These are phyloP conservation scores for Syrmaticus mikado DNA, from an alignment of 2,113 vertebrate genomes.

Conservation along the genomic window DNA sequence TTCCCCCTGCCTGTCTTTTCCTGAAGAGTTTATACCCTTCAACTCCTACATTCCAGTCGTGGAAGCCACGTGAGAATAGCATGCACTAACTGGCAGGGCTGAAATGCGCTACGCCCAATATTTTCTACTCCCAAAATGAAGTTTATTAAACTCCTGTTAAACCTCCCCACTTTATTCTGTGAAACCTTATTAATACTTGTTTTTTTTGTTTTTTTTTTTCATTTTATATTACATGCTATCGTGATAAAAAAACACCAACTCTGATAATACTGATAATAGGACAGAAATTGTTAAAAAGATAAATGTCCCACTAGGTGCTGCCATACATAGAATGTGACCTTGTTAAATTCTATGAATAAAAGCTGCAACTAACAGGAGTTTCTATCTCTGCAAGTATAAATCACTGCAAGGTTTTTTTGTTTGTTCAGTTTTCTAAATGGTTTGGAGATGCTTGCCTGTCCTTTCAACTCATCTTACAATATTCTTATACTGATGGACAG, in stretches of 20 bases:
- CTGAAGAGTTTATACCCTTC: too few species aligned
- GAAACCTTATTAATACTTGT: neutral
- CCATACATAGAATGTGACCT: neutral
- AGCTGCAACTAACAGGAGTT: neutral
- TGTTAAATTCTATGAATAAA: neutral
- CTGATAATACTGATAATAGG: neutral
- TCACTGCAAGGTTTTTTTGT: neutral
- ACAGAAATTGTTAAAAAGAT: neutral
- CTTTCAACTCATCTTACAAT: neutral
- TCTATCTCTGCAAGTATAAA: neutral
- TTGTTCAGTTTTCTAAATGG: neutral
- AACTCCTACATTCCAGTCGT: too few species aligned
- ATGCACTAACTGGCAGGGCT: neutral
- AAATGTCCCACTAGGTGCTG: neutral
- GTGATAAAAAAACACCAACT: neutral
- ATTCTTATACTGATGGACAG: neutral
- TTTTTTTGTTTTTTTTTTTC: neutral
- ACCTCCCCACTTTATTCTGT: neutral
- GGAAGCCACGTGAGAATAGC: neutral
- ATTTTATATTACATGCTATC: neutral
- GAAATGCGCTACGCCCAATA: neutral
- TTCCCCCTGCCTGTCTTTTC: too few species aligned
- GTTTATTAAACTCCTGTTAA: neutral
- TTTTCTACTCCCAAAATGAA: neutral
- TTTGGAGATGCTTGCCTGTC: neutral